A percentile compares a stretch with the other conserved stretches of the same genome.
Conservation (phyloP, 2,113 vertebrate species). For the Phrynocephalus versicolor region DNA sequence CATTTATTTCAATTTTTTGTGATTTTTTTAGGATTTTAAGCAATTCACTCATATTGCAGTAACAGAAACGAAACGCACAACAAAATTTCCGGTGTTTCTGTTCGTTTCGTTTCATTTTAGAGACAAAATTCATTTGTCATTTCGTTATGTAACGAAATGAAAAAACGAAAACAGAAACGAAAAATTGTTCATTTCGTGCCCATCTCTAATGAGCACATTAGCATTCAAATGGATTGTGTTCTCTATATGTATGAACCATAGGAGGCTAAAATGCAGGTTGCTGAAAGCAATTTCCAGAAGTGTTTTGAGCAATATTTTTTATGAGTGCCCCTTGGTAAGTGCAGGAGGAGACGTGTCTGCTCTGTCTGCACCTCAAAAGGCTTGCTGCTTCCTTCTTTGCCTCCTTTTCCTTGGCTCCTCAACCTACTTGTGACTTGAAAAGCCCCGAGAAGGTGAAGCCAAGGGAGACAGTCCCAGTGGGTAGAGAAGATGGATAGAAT, state of each 20-base stretch:
- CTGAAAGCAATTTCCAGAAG: conserved; percentile 33
- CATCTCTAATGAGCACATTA: conserved; percentile 24
- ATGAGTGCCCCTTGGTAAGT: neutral
- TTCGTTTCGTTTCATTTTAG: too few relatives aligned
- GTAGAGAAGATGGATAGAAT: too few relatives aligned
- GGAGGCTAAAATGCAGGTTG: neutral
- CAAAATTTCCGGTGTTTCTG: too few relatives aligned
- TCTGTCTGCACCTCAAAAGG: neutral
- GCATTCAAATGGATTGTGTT: conserved; percentile 40
- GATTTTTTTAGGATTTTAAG: too few relatives aligned
- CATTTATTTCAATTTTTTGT: too few relatives aligned
- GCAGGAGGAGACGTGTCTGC: neutral
- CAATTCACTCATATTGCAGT: too few relatives aligned
- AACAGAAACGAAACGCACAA: too few relatives aligned
- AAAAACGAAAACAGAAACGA: too few relatives aligned
- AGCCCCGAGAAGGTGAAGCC: neutral
- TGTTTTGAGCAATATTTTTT: neutral
- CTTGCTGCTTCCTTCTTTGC: neutral
- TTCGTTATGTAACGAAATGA: too few relatives aligned
- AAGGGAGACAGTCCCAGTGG: too few relatives aligned
- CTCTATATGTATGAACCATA: conserved; percentile 17
- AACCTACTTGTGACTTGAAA: neutral
- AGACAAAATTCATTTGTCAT: too few relatives aligned
- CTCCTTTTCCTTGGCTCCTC: neutral
- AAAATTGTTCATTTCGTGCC: too few relatives aligned